These are phyloP conservation scores for Atta colombica DNA, from an alignment of 1,140 invertebrate species.

Conservation along the genomic window DNA sequence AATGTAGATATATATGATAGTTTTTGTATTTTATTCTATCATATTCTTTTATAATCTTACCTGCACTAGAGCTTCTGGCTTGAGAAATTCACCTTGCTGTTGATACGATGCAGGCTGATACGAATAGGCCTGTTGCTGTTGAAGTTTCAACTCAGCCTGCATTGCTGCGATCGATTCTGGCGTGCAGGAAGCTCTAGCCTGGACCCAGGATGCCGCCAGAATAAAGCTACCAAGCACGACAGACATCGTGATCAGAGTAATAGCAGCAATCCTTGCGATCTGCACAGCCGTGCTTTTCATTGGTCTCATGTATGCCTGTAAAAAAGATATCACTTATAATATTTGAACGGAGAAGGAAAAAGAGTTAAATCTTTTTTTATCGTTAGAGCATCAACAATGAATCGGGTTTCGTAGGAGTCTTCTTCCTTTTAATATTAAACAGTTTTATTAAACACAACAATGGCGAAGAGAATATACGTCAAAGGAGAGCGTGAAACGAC, in stretches of 20 bases:
- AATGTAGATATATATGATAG: background rate
- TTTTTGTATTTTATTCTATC: background rate
- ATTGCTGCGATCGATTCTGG: constrained; percentile 83
- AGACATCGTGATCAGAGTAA: constrained; percentile 92
- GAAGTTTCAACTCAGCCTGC: constrained; percentile 80
- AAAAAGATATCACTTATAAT: constrained; percentile 11
- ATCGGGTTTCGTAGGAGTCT: background rate
- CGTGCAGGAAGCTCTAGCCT: constrained; percentile 91
- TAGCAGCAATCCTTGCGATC: constrained; percentile 92
- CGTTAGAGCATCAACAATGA: background rate
- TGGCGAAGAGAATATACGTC: constrained; percentile 47
- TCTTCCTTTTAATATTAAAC: constrained; percentile 9
- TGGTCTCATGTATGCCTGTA: constrained; percentile 92
- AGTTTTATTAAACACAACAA: constrained; percentile 50
- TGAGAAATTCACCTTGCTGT: constrained; percentile 86
- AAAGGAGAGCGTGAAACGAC: constrained; percentile 74
- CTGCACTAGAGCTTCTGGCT: constrained; percentile 87
- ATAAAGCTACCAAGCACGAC: constrained; percentile 93
- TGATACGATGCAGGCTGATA: constrained; percentile 76
- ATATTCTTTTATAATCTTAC: constrained; percentile 74
- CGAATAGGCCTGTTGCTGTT: constrained; percentile 71
- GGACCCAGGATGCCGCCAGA: constrained; percentile 93
- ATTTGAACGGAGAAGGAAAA: background rate
- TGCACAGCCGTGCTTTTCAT: constrained; percentile 91
- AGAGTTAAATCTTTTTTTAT: background rate